A percentile compares a stretch with the other conserved stretches of the same genome.
These are phyloP conservation scores for Bombus polaris DNA, from an alignment of 1,140 invertebrate species.

Conservation along the genomic window DNA sequence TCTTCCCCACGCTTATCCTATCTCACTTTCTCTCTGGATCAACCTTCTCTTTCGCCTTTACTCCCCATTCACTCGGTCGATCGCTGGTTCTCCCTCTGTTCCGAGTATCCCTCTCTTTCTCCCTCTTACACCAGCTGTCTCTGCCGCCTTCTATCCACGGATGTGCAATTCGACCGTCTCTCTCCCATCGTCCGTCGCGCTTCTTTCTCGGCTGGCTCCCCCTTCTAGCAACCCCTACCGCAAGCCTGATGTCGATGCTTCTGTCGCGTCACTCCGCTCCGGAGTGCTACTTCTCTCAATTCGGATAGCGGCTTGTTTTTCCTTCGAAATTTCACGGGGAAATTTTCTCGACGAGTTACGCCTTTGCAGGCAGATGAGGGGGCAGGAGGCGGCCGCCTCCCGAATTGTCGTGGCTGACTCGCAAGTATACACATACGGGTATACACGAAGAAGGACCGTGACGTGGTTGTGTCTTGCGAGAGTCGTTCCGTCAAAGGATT, in stretches of 20 bases:
- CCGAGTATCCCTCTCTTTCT: neutral
- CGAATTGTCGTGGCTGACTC: constrained; percentile 17
- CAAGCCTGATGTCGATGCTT: constrained; percentile 54
- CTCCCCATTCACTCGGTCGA: neutral
- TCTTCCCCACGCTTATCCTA: constrained; percentile 9
- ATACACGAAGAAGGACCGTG: neutral
- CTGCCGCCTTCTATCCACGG: constrained; percentile 11
- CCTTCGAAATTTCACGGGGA: constrained; percentile 44
- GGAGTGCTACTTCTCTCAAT: constrained; percentile 54
- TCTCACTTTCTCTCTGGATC: constrained; percentile 39
- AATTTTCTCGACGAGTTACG: neutral
- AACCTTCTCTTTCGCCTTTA: constrained; percentile 40
- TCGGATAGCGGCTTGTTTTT: constrained; percentile 37
- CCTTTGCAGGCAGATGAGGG: no score
- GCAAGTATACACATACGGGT: neutral
- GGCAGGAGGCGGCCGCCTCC: neutral
- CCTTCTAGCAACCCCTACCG: constrained; percentile 30
- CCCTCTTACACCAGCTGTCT: constrained; percentile 35
- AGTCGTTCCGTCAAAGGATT: constrained; percentile 13
- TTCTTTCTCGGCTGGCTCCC: neutral
- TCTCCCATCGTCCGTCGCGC: constrained; percentile 7
- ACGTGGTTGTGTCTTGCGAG: neutral
- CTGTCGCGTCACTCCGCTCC: constrained; percentile 38
- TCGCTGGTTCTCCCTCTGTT: neutral
- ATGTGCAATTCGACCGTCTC: constrained; percentile 18